These are phyloP conservation scores for Mirounga angustirostris DNA, from an alignment of 2,113 vertebrate genomes.

Conservation along the genomic window DNA sequence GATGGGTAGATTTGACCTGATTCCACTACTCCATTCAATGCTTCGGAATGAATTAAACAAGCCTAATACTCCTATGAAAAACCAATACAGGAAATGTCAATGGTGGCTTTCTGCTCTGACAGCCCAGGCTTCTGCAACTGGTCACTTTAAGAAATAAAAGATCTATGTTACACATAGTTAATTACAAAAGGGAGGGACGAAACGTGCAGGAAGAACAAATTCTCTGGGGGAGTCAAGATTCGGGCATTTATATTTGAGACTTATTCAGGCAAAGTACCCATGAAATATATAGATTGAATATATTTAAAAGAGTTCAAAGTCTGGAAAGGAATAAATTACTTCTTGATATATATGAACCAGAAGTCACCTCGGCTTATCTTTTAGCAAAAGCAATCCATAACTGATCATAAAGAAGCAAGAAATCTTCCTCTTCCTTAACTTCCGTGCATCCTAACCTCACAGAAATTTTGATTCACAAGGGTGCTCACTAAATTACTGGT, in stretches of 20 bases:
- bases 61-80: background rate
- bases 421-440: background rate
- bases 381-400: background rate
- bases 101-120: background rate
- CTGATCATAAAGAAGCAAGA: background rate
- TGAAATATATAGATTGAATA: background rate
- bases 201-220: background rate
- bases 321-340: conserved; percentile 18
- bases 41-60: background rate
- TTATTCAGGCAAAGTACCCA: background rate
- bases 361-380: background rate
- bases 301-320: background rate
- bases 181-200: background rate
- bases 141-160: background rate
- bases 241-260: conserved; percentile 13
- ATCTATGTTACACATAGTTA: background rate
- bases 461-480: background rate
- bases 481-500: background rate
- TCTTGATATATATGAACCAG: background rate
- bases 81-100: background rate
- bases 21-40: background rate
- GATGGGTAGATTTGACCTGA: background rate
- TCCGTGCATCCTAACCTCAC: background rate
- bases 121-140: background rate
- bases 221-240: background rate